phyloP scores from a whole-genome alignment of 2,113 vertebrate species.

The Forbesichthys agassizii region DNA sequence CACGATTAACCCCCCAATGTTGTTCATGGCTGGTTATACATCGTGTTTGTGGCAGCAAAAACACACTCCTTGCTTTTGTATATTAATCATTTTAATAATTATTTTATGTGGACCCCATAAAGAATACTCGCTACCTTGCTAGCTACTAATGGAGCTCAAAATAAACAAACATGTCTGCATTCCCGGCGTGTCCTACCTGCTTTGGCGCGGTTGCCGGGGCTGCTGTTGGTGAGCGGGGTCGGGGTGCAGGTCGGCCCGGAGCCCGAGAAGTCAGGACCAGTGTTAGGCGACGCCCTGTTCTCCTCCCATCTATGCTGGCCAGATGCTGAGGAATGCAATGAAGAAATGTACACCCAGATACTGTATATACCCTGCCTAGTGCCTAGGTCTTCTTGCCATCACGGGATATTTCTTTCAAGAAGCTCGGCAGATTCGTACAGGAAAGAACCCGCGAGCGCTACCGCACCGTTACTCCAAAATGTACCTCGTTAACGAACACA shows the following conservation, averaged over 20 bases:
- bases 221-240: constrained; percentile 53
- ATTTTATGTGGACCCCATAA: neutral
- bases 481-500: too few relatives aligned
- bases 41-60: too few relatives aligned
- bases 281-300: constrained; percentile 72
- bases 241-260: constrained; percentile 76
- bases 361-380: neutral
- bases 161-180: neutral
- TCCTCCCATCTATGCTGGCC: constrained; percentile 80
- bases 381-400: neutral
- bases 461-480: neutral
- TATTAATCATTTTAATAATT: too few relatives aligned
- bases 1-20: neutral
- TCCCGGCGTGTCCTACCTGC: constrained; percentile 66
- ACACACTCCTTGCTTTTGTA: too few relatives aligned
- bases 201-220: constrained; percentile 67
- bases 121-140: too few relatives aligned
- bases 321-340: constrained; percentile 63
- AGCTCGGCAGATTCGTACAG: neutral
- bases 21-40: too few relatives aligned
- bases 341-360: neutral
- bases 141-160: too few relatives aligned
- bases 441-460: neutral
- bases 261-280: constrained; percentile 59
- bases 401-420: neutral